Base-by-base conservation (phyloP, 2,888 invertebrate genomes). In the Eristalis pertinax region DNA sequence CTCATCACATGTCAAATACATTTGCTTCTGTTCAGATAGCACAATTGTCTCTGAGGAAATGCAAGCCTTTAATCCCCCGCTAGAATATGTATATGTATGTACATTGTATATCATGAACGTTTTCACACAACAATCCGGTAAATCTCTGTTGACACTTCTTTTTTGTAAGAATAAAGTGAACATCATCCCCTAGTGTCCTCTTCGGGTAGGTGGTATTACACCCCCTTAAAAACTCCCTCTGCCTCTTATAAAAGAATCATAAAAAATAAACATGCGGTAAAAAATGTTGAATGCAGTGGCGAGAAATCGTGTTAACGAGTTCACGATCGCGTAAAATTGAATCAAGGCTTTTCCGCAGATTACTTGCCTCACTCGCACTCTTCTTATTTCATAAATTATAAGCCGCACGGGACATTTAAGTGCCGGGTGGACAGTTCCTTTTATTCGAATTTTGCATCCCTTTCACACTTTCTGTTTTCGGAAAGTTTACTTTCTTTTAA, bases 261-360 rank as follows among this genome's bases (percentile, higher is more conserved):
- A 41, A 65, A 64, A 43, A 64, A 15, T 22, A 81, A 81, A 85
- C 85, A 89, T 88, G 88, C 88, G 89, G 84, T 77, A 86, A 82
- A 87, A 89, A 88, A 89, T 89, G 88, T 87, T 90, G 90, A 58
- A 88, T 91, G 91, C 90, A 91, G 87, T 89, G 87, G 84, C 84
- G 86, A 76, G 88, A 84, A 90, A 90, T 90, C 90, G 89, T 89
- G 90, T 90, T 90, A 90, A 89, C 89, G 89, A 89, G 89, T 90
- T 90, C 93, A 93, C 87, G 91, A 91, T 89, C 90, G 93, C 92
- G 93, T 92, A 93, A 92, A 93, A 93, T 93, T 93, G 92, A 93
- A 92, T 92, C 91, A 91, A 91, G 93, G 93, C 92, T 93, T 93
- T 92, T 89, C 91, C 91, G 91, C 89, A 92, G 93, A 92, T 93